These are phyloP conservation scores for Hybognathus amarus DNA, from an alignment of 2,797 vertebrate species.

Conservation along the genomic window DNA sequence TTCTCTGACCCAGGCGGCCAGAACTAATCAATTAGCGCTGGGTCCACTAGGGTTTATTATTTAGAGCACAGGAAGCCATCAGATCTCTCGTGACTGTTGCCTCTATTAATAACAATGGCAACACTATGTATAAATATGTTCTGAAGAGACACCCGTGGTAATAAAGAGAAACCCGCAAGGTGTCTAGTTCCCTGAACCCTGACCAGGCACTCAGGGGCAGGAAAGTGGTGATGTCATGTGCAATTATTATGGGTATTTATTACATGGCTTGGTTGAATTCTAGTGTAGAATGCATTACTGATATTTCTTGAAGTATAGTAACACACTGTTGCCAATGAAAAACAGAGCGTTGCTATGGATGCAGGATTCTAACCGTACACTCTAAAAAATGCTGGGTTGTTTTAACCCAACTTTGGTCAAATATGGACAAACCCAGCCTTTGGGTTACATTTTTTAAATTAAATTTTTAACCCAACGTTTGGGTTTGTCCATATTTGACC, in stretches of 20 bases:
- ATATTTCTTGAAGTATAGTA: too few relatives aligned
- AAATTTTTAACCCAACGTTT: too few relatives aligned
- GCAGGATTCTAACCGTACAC: too few relatives aligned
- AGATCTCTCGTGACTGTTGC: slow-evolving; percentile 29
- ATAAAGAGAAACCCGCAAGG: slow-evolving; percentile 19
- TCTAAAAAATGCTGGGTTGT: too few relatives aligned
- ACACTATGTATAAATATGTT: slow-evolving; percentile 37
- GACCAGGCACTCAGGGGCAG: not conserved
- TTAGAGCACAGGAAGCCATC: slow-evolving; percentile 49
- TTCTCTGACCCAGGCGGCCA: slow-evolving; percentile 35
- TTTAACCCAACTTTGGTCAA: too few relatives aligned
- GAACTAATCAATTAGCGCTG: slow-evolving; percentile 57
- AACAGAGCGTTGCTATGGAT: too few relatives aligned
- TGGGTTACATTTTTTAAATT: too few relatives aligned
- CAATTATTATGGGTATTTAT: not conserved
- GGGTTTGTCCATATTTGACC: too few relatives aligned
- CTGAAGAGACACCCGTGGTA: not conserved
- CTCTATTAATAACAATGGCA: slow-evolving; percentile 59
- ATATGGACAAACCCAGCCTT: too few relatives aligned
- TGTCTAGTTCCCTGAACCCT: slow-evolving; percentile 23
- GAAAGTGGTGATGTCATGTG: slow-evolving; percentile 34
- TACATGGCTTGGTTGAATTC: too few relatives aligned
- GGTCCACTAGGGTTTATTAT: slow-evolving; percentile 48
- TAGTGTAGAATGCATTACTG: too few relatives aligned
- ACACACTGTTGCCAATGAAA: too few relatives aligned